phyloP scores from a whole-genome alignment of 2,113 vertebrate species.

The Chelonoidis abingdonii region DNA sequence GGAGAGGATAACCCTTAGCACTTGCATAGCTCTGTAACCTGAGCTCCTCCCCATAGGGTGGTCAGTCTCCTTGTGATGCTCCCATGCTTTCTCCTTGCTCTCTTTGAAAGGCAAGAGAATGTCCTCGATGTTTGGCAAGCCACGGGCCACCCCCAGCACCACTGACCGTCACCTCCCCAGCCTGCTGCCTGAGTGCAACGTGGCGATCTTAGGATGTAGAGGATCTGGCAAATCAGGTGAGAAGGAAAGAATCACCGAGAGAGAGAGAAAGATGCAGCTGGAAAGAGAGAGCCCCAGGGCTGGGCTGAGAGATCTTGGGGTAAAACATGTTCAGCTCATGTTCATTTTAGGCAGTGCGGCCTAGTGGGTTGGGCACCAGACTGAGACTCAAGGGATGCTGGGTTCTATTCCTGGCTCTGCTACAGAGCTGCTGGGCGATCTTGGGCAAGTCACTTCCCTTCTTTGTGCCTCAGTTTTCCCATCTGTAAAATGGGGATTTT shows the following conservation, averaged over 20 bases:
- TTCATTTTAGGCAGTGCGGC: background rate
- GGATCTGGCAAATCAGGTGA: conserved; percentile 92
- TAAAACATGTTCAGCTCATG: background rate
- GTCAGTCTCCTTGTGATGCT: background rate
- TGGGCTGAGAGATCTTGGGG: background rate
- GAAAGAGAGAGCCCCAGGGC: too few species aligned
- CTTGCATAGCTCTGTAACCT: background rate
- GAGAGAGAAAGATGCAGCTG: too few species aligned
- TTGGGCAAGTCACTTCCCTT: background rate
- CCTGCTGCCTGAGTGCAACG: conserved; percentile 80
- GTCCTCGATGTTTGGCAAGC: conserved; percentile 90
- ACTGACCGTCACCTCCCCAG: conserved; percentile 70
- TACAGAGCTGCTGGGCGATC: background rate
- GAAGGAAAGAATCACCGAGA: background rate
- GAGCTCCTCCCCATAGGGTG: too few species aligned
- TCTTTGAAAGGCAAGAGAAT: conserved; percentile 68
- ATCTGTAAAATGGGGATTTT: background rate
- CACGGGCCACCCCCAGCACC: conserved; percentile 62
- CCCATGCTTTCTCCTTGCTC: background rate
- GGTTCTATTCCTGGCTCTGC: background rate
- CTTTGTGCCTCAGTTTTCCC: background rate
- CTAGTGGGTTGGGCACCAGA: background rate
- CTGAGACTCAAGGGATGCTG: background rate
- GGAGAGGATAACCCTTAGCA: background rate
- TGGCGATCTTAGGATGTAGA: conserved; percentile 88